A percentile compares a stretch with the other conserved stretches of the same genome.
These are phyloP conservation scores for Escarpia spicata DNA, from an alignment of 2,888 invertebrate species.

Conservation along the genomic window DNA sequence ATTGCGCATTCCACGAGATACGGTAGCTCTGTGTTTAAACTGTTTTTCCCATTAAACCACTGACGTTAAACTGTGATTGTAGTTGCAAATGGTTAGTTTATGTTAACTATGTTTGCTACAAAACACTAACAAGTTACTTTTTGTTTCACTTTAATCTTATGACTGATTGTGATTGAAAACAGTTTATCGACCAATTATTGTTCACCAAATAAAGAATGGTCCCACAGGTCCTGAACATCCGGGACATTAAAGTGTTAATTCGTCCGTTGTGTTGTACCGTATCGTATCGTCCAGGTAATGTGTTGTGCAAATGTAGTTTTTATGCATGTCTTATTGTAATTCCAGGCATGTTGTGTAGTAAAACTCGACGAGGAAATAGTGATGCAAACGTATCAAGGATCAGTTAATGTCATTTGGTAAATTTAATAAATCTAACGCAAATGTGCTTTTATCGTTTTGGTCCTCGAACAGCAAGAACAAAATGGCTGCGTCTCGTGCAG, in stretches of 20 bases:
- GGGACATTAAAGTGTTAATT: conserved; percentile 1
- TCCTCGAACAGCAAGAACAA: neutral
- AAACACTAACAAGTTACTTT: too few species aligned
- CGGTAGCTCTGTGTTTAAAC: too few species aligned
- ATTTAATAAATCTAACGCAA: neutral
- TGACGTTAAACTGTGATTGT: too few species aligned
- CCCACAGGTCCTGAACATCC: neutral
- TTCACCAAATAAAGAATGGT: neutral
- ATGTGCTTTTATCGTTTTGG: neutral
- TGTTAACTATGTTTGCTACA: too few species aligned
- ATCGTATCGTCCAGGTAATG: neutral
- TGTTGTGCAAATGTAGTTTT: neutral
- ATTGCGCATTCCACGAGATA: too few species aligned
- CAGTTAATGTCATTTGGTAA: neutral
- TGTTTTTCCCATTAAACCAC: too few species aligned
- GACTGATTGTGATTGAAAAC: neutral
- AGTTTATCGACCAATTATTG: neutral
- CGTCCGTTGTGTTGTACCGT: neutral
- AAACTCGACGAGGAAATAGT: neutral
- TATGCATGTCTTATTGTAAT: neutral
- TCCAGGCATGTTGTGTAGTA: neutral
- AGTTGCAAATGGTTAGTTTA: too few species aligned
- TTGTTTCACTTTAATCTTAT: neutral
- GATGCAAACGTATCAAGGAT: neutral
- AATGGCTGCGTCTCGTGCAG: conserved; percentile 4